A percentile compares a stretch with the other conserved stretches of the same genome.
These are phyloP conservation scores for Drosophila repletoides DNA, from an alignment of 1,140 invertebrate genomes.

Conservation along the genomic window DNA sequence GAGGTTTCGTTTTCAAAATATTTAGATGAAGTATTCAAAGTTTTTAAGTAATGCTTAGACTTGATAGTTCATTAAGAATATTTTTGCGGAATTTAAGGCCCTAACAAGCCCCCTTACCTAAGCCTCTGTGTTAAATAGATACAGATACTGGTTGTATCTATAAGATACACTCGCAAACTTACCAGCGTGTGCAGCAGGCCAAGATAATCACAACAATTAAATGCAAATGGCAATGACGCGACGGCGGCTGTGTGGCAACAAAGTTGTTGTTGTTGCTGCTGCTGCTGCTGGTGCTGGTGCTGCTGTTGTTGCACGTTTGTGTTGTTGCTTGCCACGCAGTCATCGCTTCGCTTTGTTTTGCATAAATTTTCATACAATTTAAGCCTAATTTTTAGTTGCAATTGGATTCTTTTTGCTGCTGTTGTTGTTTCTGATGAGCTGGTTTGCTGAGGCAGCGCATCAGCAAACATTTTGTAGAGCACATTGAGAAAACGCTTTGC, in stretches of 20 bases:
- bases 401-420: constrained; percentile 22
- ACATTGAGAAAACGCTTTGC: constrained; percentile 41
- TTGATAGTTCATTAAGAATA: too few species aligned
- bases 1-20: too few species aligned
- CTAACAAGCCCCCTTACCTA: too few species aligned
- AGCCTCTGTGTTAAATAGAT: too few species aligned
- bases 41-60: too few species aligned
- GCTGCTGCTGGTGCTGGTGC: constrained; percentile 33
- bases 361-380: constrained; percentile 74
- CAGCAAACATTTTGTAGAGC: constrained; percentile 73
- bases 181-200: constrained; percentile 80
- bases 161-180: constrained; percentile 51
- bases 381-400: constrained; percentile 62
- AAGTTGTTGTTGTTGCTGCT: constrained; percentile 38
- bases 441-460: constrained; percentile 48
- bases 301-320: constrained; percentile 40
- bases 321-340: constrained; percentile 65
- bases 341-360: constrained; percentile 71
- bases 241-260: constrained; percentile 46
- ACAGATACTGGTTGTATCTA: too few species aligned
- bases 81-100: too few species aligned
- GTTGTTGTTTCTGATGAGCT: constrained; percentile 40
- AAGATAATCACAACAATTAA: constrained; percentile 82
- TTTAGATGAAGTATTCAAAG: too few species aligned
- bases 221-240: constrained; percentile 76